Base-by-base conservation (phyloP, 53 echinoderm and acorn worm species). In the Hippasteria phrygiana region DNA sequence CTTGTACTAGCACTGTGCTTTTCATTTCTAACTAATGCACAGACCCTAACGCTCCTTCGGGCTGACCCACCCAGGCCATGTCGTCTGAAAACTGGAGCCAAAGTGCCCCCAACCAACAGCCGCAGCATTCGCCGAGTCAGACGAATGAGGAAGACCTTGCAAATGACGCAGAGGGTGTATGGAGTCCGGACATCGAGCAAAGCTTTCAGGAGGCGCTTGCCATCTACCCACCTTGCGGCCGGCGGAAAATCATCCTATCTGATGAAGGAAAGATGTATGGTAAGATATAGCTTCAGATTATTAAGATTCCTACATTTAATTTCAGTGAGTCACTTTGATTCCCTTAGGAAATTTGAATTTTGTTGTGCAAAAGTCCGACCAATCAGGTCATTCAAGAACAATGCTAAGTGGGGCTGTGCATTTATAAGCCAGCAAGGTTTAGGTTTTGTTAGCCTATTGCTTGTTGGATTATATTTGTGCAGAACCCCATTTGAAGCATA, bases 191-290 rank as follows among this genome's bases (percentile, higher is more conserved):
- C 74, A 98, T 98, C 48, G 98, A 98, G 90, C 98, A 98, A 56
- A 98, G 98, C 77, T 98, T 98, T 75, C 98, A 98, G 69, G 98
- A 98, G 83, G 98, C 98, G 4, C 70, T 98, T 12, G 98, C 98
- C 26, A 98, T 98, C 55, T 98, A 98, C 90, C 98, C 98, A 40
- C 98, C 98, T 1, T 98, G 98, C 74, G 98, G 98, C 40, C 93
- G 98, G 55, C 93, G 98, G 78, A 98, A 98, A 93, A 98, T 98
- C 14, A 98, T 98, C 59, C 87, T 98, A 5, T 98, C 98, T 41
- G 98, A 98, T 69, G 98, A 98, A 83, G 98, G 98, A 12, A 98
- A 98, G 81, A 98, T 98, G 98, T 98, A 98, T 88, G 98, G 98
- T 98, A 92, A 94, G 95, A 74, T 22, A 18, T n/a, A n/a, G n/a